Base-by-base conservation (phyloP, 2,888 invertebrate species). In the Rhagium mordax region DNA sequence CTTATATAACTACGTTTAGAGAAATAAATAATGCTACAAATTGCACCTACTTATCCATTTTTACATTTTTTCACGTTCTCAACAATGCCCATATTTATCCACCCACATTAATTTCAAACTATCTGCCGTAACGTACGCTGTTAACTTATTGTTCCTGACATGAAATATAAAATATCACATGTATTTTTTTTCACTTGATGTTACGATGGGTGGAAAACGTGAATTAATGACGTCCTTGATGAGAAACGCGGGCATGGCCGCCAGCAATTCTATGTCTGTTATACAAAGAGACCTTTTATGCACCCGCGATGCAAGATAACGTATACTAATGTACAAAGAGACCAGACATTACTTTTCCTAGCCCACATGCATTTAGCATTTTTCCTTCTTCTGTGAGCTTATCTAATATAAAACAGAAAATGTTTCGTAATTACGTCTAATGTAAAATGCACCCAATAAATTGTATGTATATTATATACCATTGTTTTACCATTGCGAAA, bases 191-290 rank as follows among this genome's bases (percentile, higher is more conserved):
- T 48, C 8, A 20, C 21, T 10, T 13, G 27, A 20, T 24, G 16
- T 8, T 49, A 15, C 27, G 27, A 49, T 49, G 51, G 62, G 18
- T 65, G 65, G 51, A 53, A 53, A 65, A 65, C 53, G 24, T 51
- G 53, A 51, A 53, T 48, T 65, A 65, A 65, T 65, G 49, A 65
- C 33, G 29, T 13, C 65, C 65, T 65, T 65, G 65, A 65, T 29
- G 65, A 29, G 53, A 53, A 65, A 10, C 16, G 65, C 53, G 65
- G 47, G 47, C 61, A 61, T 47, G 47, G 61, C 61, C 61, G 47
- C 47, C 61, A 29, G 61, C 27, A 20, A 47, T 41, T 67, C 21
- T 20, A 53, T 41, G 57, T 67, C 33, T 24, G 15, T n/a, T 18
- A 33, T 67, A 67, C 66, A 66, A 27, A 53, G 24, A 64, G 49